Conservation (phyloP, 2,888 invertebrate species). For the Cataglyphis rosenhaueri region DNA sequence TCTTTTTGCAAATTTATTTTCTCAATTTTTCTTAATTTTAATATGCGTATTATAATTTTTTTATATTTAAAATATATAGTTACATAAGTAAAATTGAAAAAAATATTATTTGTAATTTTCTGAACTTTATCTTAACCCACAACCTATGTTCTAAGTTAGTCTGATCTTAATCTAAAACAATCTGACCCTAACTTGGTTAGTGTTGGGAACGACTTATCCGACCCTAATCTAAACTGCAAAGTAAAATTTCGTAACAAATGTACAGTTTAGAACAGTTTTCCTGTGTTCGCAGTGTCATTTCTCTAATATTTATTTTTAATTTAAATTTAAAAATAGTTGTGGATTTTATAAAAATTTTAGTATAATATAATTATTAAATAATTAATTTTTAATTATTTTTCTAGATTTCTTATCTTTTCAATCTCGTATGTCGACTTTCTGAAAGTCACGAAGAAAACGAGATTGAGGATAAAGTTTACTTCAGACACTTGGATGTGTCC, state of each 20-base stretch:
- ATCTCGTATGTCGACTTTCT: neutral
- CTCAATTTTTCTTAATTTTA: neutral
- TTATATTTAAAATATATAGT: neutral
- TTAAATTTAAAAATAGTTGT: neutral
- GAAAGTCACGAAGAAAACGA: neutral
- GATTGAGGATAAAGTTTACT: neutral
- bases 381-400: neutral
- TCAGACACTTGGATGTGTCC: neutral
- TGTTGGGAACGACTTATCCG: neutral
- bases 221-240: neutral
- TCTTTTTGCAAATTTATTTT: neutral
- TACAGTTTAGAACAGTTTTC: neutral
- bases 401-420: neutral
- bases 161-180: constrained; percentile 9
- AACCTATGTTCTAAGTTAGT: neutral
- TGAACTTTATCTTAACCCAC: neutral
- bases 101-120: neutral
- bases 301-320: neutral
- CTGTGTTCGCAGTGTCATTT: neutral
- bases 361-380: neutral
- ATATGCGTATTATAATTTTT: neutral
- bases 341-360: neutral
- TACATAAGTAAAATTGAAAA: neutral
- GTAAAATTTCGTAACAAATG: neutral
- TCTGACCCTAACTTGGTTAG: neutral